These are phyloP conservation scores for Cyanoderma ruficeps DNA, from an alignment of 2,113 vertebrate genomes.

Conservation along the genomic window DNA sequence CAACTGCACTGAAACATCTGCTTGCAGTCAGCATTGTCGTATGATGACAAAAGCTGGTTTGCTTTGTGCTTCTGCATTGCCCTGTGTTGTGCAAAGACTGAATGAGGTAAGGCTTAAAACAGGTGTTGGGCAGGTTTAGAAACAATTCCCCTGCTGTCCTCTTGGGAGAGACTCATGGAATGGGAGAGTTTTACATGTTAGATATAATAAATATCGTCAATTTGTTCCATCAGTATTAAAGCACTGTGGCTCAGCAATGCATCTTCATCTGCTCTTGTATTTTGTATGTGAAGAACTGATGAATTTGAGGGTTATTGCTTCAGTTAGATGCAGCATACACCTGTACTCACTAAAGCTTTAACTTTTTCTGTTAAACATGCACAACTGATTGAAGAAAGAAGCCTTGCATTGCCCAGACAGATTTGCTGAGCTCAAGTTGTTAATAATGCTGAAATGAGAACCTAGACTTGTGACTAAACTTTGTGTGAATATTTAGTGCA, in stretches of 20 bases:
- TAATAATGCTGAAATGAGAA: not conserved
- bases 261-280: not conserved
- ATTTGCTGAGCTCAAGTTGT: not conserved
- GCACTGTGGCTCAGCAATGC: not conserved
- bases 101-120: not conserved
- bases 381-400: not conserved
- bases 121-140: not conserved
- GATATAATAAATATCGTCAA: not conserved
- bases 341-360: not conserved
- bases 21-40: fast-evolving
- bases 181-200: fast-evolving
- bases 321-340: not conserved
- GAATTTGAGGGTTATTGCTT: not conserved
- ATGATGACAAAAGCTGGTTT: not conserved
- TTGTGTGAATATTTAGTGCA: not conserved
- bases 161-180: not conserved
- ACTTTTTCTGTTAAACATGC: not conserved
- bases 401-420: not conserved
- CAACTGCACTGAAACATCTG: too few species aligned
- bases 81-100: not conserved
- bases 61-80: not conserved
- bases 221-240: not conserved
- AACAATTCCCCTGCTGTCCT: not conserved
- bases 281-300: not conserved
- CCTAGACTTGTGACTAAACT: not conserved